phyloP scores from a whole-genome alignment of 2,797 vertebrate species.

The Urophycis tenuis region DNA sequence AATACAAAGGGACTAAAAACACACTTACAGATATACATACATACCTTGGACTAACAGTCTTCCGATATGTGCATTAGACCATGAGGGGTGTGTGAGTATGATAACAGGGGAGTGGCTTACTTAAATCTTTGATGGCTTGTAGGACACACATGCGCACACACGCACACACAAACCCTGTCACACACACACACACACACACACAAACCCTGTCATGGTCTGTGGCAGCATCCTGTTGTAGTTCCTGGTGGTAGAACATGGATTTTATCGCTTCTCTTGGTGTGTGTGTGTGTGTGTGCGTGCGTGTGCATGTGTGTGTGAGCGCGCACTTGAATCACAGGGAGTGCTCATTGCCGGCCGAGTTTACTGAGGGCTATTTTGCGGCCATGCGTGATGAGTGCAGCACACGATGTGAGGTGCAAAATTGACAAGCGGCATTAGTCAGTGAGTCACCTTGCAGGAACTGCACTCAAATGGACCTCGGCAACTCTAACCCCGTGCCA shows the following conservation, averaged over 20 bases:
- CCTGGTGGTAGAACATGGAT: slow-evolving; percentile 43
- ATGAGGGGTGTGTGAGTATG: neutral
- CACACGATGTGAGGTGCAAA: slow-evolving; percentile 28
- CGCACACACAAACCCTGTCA: slow-evolving; percentile 4
- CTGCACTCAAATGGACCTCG: slow-evolving; percentile 12
- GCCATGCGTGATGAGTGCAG: slow-evolving; percentile 29
- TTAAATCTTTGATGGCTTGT: slow-evolving; percentile 44
- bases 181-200: too few species aligned
- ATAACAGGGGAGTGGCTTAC: slow-evolving; percentile 30
- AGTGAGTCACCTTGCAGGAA: slow-evolving; percentile 13
- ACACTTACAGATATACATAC: too few species aligned
- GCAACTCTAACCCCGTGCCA: slow-evolving; percentile 11
- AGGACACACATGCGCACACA: slow-evolving; percentile 20
- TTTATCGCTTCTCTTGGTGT: slow-evolving; percentile 51
- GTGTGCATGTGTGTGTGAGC: neutral
- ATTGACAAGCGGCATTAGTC: slow-evolving; percentile 1
- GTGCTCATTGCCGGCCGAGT: slow-evolving; percentile 35
- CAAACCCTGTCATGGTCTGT: neutral
- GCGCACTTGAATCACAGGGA: slow-evolving; percentile 51
- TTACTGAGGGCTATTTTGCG: slow-evolving; percentile 38
- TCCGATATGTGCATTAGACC: too few species aligned
- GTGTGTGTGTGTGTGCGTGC: slow-evolving; percentile 43
- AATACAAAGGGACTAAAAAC: too few species aligned
- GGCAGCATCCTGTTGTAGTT: slow-evolving; percentile 50
- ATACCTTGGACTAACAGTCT: too few species aligned